Evolutionary conservation across 2,888 invertebrate genomes (phyloP).

Genomic region (Ochropleura leucogaster): DNA sequence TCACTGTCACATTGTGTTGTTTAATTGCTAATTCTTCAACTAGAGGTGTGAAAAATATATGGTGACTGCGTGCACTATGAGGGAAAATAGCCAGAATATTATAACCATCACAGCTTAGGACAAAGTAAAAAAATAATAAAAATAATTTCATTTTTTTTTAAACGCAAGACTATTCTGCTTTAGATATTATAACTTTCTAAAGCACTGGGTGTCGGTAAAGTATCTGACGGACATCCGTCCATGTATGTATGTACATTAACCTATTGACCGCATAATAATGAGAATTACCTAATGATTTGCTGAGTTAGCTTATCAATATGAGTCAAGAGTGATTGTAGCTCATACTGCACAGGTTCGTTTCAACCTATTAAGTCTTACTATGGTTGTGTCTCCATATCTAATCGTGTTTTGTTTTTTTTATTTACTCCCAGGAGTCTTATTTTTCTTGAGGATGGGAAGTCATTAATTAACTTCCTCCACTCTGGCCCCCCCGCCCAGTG

Average conservation of each 20-base stretch:
- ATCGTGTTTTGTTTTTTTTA: not conserved
- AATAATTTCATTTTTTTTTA: conserved; percentile 37
- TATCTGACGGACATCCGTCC: not conserved
- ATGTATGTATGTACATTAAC: conserved; percentile 5
- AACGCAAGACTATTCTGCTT: not conserved
- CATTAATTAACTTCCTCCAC: no score
- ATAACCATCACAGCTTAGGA: conserved; percentile 48
- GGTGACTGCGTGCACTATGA: conserved; percentile 73
- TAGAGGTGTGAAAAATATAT: conserved; percentile 59
- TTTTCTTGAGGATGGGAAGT: no score
- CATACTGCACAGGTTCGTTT: not conserved
- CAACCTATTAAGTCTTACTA: not conserved
- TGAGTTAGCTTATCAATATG: conserved; percentile 9
- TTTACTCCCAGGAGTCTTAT: not conserved
- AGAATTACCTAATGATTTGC: conserved; percentile 8
- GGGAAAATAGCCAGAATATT: conserved; percentile 73
- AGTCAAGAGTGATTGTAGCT: conserved; percentile 6
- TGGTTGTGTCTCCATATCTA: not conserved
- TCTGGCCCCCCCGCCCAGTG: no score
- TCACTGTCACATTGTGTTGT: conserved; percentile 76
- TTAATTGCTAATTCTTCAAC: conserved; percentile 72
- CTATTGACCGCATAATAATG: conserved; percentile 7
- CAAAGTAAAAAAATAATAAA: conserved; percentile 16
- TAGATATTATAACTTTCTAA: not conserved
- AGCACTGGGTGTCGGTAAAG: not conserved